A percentile compares a stretch with the other conserved stretches of the same genome.
Evolutionary conservation across 2,113 vertebrate species (phyloP).

Genomic region (Emydura subglobosa): DNA sequence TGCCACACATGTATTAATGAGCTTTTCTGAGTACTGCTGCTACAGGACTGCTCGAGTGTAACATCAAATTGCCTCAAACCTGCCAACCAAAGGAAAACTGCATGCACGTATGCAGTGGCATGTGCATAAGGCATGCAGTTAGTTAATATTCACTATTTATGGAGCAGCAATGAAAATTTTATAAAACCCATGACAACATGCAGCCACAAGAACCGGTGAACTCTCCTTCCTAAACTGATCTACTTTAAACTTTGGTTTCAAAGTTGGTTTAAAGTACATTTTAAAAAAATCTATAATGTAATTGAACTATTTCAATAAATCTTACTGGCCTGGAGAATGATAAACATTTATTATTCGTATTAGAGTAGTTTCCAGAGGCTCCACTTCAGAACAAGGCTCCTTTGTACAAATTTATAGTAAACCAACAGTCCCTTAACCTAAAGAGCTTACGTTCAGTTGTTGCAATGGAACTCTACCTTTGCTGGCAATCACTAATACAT

Average conservation of each 20-base stretch:
- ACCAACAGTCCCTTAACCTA: neutral
- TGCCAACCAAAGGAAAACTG: neutral
- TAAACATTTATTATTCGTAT: neutral
- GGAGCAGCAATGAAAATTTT: neutral
- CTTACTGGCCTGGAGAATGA: neutral
- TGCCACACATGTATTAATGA: neutral
- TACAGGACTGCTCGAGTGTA: too few species aligned
- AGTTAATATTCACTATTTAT: neutral
- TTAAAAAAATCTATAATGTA: neutral
- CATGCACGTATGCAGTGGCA: neutral
- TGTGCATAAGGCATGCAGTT: neutral
- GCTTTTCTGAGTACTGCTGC: neutral
- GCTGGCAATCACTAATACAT: neutral
- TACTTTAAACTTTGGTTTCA: neutral
- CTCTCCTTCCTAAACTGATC: neutral
- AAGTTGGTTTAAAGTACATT: neutral
- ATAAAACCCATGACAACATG: neutral
- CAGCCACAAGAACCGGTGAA: neutral
- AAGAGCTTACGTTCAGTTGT: neutral
- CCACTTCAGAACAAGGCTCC: neutral
- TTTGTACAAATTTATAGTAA: neutral
- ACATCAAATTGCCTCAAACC: neutral
- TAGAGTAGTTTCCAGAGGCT: neutral
- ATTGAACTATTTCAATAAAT: neutral
- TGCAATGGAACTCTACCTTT: neutral